Evolutionary conservation across 2,113 vertebrate genomes (phyloP).

Genomic region (Litocranius walleri): DNA sequence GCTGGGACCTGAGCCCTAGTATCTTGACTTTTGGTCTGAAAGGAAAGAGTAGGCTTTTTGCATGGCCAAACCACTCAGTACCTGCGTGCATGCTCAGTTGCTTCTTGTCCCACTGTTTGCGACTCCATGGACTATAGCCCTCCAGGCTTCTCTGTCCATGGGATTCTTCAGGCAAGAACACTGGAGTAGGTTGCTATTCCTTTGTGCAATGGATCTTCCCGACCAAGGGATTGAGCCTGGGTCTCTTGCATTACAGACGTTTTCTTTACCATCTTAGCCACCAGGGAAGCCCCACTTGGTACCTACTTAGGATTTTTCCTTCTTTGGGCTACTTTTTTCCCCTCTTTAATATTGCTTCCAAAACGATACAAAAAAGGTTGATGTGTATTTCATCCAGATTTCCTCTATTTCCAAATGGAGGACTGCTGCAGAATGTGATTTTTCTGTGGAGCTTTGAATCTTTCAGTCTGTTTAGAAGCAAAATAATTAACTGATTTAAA

Average conservation of each 20-base stretch:
- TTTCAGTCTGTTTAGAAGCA: conserved; percentile 1
- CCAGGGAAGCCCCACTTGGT: not conserved
- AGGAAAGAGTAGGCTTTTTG: not conserved
- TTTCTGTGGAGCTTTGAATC: not conserved
- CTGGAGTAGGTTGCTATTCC: not conserved
- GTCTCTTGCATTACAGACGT: not conserved
- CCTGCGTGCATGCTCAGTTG: not conserved
- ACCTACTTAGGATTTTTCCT: not conserved
- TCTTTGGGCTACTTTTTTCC: not conserved
- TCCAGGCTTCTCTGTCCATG: not conserved
- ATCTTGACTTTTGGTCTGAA: not conserved
- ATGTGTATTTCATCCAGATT: not conserved
- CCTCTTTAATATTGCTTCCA: not conserved
- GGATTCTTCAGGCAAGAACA: not conserved
- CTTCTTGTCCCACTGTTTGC: not conserved
- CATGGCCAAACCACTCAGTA: not conserved
- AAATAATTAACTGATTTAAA: conserved; percentile 48
- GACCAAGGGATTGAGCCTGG: not conserved
- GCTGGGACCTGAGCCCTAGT: not conserved
- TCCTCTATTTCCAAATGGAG: not conserved
- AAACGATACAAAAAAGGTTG: not conserved
- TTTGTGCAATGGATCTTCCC: not conserved
- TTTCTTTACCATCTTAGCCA: not conserved
- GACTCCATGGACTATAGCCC: not conserved
- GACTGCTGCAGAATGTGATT: not conserved